These are phyloP conservation scores for Pachyrhynchus sulphureomaculatus DNA, from an alignment of 1,140 invertebrate genomes.

Conservation along the genomic window DNA sequence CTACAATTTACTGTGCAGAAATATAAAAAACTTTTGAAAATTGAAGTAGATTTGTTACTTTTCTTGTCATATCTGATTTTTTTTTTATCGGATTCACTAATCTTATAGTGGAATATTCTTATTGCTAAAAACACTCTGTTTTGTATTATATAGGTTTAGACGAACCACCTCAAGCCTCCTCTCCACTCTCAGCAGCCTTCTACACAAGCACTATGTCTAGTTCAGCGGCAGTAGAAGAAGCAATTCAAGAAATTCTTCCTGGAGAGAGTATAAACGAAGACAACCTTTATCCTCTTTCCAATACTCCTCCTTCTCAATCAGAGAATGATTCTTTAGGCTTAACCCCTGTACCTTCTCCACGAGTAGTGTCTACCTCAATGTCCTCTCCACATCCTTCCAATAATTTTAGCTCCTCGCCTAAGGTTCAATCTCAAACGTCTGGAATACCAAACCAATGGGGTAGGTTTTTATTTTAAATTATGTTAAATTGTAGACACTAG, in stretches of 20 bases:
- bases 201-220: slow-evolving; percentile 85
- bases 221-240: slow-evolving; percentile 80
- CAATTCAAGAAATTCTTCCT: slow-evolving; percentile 75
- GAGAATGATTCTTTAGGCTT: slow-evolving; percentile 47
- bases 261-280: slow-evolving; percentile 65
- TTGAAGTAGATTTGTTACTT: too few relatives aligned
- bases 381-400: slow-evolving; percentile 57
- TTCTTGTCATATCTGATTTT: too few relatives aligned
- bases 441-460: slow-evolving; percentile 17
- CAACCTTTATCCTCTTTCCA: slow-evolving; percentile 64
- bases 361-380: slow-evolving; percentile 53
- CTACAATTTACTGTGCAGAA: too few relatives aligned
- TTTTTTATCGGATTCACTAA: too few relatives aligned
- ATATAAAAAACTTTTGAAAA: too few relatives aligned
- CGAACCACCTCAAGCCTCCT: slow-evolving; percentile 64
- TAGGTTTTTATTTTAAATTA: slow-evolving; percentile 16
- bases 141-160: slow-evolving; percentile 52
- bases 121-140: too few relatives aligned
- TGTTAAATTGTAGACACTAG: too few relatives aligned
- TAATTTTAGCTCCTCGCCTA: slow-evolving; percentile 50
- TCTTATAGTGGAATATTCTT: too few relatives aligned
- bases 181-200: slow-evolving; percentile 75
- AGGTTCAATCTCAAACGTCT: slow-evolving; percentile 37
- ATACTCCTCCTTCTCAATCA: slow-evolving; percentile 63
- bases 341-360: slow-evolving; percentile 62